A percentile compares a stretch with the other conserved stretches of the same genome.
These are phyloP conservation scores for Zelleria hepariella DNA, from an alignment of 2,888 invertebrate species.

Conservation along the genomic window DNA sequence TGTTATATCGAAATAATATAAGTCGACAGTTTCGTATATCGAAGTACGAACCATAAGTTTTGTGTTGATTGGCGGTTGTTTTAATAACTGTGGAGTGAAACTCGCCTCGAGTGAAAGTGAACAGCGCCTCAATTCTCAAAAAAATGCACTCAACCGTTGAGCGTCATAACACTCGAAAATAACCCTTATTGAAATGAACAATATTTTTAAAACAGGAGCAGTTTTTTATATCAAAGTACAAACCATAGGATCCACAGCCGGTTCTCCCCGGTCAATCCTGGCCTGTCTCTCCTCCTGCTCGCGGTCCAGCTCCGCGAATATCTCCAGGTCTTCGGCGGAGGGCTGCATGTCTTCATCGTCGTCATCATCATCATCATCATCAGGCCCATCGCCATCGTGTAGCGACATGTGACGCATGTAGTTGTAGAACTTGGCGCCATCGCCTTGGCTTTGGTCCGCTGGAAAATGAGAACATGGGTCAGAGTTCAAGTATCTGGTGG, in stretches of 20 bases:
- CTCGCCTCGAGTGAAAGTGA: no score
- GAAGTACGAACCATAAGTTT: no score
- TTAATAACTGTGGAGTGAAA: no score
- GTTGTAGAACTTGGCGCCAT: slow-evolving; percentile 39
- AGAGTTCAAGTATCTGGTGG: no score
- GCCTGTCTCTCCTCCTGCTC: slow-evolving; percentile 49
- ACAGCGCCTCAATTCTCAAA: no score
- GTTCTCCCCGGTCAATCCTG: slow-evolving; percentile 55
- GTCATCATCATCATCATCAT: slow-evolving; percentile 22
- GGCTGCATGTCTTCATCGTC: slow-evolving; percentile 35
- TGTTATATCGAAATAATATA: no score
- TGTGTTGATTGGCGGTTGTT: no score
- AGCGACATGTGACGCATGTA: slow-evolving; percentile 35
- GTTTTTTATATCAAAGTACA: no score
- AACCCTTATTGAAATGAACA: no score
- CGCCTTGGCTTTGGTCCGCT: slow-evolving; percentile 26
- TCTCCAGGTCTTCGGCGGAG: slow-evolving; percentile 52
- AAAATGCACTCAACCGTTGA: no score
- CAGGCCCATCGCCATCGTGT: slow-evolving; percentile 7
- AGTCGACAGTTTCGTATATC: neutral
- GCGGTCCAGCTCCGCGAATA: slow-evolving; percentile 50
- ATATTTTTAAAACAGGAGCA: no score
- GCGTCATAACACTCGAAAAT: no score
- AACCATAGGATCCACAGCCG: slow-evolving; percentile 58
- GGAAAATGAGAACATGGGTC: neutral